Conservation (phyloP, 1,140 invertebrate species). For the Drosophila quadrilineata region DNA sequence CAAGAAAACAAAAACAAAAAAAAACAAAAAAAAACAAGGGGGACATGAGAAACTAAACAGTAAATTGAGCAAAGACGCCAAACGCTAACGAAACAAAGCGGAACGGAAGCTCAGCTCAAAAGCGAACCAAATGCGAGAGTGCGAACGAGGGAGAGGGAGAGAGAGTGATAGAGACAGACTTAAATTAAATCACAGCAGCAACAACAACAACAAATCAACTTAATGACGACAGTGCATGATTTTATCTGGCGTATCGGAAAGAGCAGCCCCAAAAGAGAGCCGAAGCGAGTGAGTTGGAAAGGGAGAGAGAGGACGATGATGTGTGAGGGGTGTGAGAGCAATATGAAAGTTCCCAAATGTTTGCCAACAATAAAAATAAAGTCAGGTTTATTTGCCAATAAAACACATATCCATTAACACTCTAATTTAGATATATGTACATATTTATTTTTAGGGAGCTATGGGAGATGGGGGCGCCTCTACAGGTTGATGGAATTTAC, state of each 20-base stretch:
- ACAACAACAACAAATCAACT: constrained; percentile 50
- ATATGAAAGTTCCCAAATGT: constrained; percentile 22
- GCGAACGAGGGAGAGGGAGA: too few relatives aligned
- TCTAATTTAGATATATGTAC: constrained; percentile 7
- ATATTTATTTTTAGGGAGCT: not conserved
- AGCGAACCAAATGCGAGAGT: constrained; percentile 36
- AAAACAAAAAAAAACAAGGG: constrained; percentile 11
- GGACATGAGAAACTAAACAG: constrained; percentile 11
- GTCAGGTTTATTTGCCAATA: not conserved
- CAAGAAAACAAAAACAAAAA: too few relatives aligned
- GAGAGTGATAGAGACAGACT: too few relatives aligned
- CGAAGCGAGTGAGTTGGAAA: too few relatives aligned
- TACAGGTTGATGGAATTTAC: constrained; percentile 49
- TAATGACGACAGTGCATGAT: constrained; percentile 47
- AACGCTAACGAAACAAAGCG: constrained; percentile 36
- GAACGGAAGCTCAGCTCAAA: constrained; percentile 60
- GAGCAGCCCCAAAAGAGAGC: constrained; percentile 15
- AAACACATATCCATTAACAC: constrained; percentile 49
- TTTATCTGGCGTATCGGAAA: constrained; percentile 26
- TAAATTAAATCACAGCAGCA: constrained; percentile 61
- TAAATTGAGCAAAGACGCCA: constrained; percentile 8
- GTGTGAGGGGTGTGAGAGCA: too few relatives aligned
- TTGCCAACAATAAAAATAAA: constrained; percentile 18
- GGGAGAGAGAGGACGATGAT: too few relatives aligned
- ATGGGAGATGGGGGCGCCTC: too few relatives aligned